Base-by-base conservation (phyloP, 2,113 vertebrate genomes). In the Poeciliopsis turrubarensis region DNA sequence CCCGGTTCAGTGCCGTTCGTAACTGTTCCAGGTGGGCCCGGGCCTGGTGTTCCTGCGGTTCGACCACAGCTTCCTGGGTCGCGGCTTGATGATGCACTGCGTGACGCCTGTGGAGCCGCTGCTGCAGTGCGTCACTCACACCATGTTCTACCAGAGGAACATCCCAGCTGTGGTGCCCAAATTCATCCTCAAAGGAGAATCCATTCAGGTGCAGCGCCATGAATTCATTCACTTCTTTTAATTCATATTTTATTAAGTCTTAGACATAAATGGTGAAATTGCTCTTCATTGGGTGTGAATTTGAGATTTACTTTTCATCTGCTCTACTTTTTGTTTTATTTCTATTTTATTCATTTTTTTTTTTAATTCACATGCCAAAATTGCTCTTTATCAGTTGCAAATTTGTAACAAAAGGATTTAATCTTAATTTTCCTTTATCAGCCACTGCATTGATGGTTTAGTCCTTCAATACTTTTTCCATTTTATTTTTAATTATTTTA, bases 41-140 rank as follows among this genome's bases (percentile, higher is more conserved):
- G 95, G 94, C 0, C 11, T 97, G 25, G 95, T 96, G 47, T 95
- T 93, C 57, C 75, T 96, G 68, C 30, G 64, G 25, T 94, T 97
- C n/a, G 57, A 94, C 4, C 95, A 95, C 1, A 44, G 77, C 5
- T 94, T 95, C 80, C 75, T 97, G 79, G 96, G 96, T 11, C 82
- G 31, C 0, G 95, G 96, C 11, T 66, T 96, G 1, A 94, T 96
- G 72, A 72, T 96, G 77, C 95, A 96, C 14, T 93, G 84, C 0
- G 94, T 96, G 80, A 97, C 95, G 2, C 96, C 96, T 0, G 84
- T 95, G 86, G 94, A 97, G 78, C 95, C 95, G 1, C 91, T 96
- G 64, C 80, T 96, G 79, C 96, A 97, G 91, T 93, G 87, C 0
- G 95, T 95, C 11, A 84, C 94, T 7, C 96, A 97, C 90, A 93